A percentile compares a stretch with the other conserved stretches of the same genome.
phyloP scores from a whole-genome alignment of 1,140 invertebrate genomes.

The Drosophila nasuta region DNA sequence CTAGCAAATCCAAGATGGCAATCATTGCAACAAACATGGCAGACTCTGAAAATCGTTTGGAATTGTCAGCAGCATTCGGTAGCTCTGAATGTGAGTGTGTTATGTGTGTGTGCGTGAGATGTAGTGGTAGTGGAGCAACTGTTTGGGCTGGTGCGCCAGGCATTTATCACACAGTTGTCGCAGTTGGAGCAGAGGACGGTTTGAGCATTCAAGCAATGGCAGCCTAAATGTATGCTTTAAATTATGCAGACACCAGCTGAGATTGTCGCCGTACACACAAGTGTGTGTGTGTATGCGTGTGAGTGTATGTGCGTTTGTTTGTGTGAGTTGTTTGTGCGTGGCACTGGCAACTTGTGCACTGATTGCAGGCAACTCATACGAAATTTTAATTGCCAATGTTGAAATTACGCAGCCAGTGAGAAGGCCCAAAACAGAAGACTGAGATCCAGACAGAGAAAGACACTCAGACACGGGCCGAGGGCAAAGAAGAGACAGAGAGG shows the following conservation, averaged over 20 bases:
- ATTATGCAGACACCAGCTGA: conserved; percentile 83
- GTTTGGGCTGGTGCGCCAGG: conserved; percentile 47
- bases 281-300: conserved; percentile 25
- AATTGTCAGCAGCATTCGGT: conserved; percentile 61
- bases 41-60: conserved; percentile 64
- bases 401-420: conserved; percentile 72
- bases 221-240: conserved; percentile 83
- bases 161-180: conserved; percentile 77
- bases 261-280: conserved; percentile 63
- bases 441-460: conserved; percentile 18
- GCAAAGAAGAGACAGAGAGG: not conserved
- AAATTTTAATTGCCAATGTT: conserved; percentile 83
- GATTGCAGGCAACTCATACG: conserved; percentile 82
- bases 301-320: conserved; percentile 26
- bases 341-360: conserved; percentile 70
- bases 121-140: not conserved
- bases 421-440: conserved; percentile 27
- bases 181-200: conserved; percentile 40
- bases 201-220: conserved; percentile 46
- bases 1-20: conserved; percentile 60
- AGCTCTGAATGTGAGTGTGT: conserved; percentile 7
- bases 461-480: not conserved
- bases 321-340: conserved; percentile 32
- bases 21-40: conserved; percentile 61
- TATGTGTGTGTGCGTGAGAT: conserved; percentile 10